Evolutionary conservation across 2,113 vertebrate species (phyloP), one percentile per base, ranked within the genome.

Genomic region (Pheucticus melanocephalus): DNA sequence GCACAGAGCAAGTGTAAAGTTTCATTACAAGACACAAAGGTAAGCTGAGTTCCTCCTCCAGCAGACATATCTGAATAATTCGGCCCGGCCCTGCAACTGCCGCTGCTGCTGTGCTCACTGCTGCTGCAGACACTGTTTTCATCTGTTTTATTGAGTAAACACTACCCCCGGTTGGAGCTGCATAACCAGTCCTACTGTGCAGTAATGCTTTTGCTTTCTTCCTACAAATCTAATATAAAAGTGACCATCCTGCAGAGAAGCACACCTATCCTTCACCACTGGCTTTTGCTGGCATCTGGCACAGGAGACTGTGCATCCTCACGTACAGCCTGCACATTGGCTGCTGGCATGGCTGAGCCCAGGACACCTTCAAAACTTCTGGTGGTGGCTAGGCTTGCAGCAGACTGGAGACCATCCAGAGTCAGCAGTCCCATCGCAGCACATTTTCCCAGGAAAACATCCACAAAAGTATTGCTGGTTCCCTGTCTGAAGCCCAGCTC

Each of bases 281-380:
- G 9, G 39, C 45, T 50, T 15, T 37, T 10, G 6, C 0, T 3
- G 20, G 48, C 7, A 4, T 8, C 40, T 7, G 2, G 47, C 77
- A 54, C 56, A 25, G 25, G 39, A 22, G 22, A 27, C 71, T 20
- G 35, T 48, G 22, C 23, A 59, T 7, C 61, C 51, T 27, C 19
- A 6, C 0, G 0, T 5, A 16, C 42, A 66, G 19, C 5, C 54
- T 63, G 56, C 24, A 28, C 5, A 0, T 4, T 1, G 7, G 45
- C 50, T 35, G n/a, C 42, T 28, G 24, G 20, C 42, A 7, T 1
- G 42, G 61, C 83, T 56, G 81, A 65, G 37, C 45, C 15, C 35
- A 20, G 35, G 25, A 60, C 50, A 47, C 63, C 71, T 35, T 18
- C 2, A 1, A 28, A 64, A 28, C 23, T 33, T 22, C 10, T 3